Conservation (phyloP, 2,113 vertebrate genomes). For the Merops nubicus region DNA sequence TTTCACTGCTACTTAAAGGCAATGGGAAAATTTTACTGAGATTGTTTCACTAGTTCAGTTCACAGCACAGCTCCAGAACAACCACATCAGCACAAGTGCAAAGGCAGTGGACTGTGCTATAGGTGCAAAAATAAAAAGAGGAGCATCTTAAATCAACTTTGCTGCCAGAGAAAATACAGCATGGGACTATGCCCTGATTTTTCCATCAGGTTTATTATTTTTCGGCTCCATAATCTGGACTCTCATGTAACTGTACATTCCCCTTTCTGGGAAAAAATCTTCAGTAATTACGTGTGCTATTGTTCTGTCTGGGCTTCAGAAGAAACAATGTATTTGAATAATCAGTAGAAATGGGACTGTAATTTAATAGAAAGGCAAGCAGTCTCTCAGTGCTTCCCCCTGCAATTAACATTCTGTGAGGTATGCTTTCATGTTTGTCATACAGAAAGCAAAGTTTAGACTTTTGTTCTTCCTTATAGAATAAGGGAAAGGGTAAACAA, state of each 20-base stretch:
- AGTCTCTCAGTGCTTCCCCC: neutral
- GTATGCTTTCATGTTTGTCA: neutral
- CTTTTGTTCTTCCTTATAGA: neutral
- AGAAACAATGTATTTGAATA: neutral
- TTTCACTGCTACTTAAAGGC: neutral
- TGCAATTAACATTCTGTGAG: neutral
- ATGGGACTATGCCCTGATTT: neutral
- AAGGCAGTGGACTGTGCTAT: neutral
- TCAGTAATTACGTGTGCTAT: neutral
- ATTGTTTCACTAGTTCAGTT: neutral
- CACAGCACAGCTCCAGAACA: neutral
- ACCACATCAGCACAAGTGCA: neutral
- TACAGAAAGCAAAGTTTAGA: neutral
- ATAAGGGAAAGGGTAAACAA: conserved; percentile 13
- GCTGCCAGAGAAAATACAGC: neutral
- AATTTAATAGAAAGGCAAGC: neutral
- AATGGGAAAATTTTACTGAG: neutral
- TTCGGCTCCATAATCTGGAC: neutral
- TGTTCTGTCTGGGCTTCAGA: neutral
- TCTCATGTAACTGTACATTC: neutral
- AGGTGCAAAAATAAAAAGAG: neutral
- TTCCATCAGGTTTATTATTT: neutral
- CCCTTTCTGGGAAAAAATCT: neutral
- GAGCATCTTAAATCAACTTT: neutral
- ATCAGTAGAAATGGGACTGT: neutral